phyloP scores from a whole-genome alignment of 1,140 invertebrate genomes.

The Aradophagus sp. region DNA sequence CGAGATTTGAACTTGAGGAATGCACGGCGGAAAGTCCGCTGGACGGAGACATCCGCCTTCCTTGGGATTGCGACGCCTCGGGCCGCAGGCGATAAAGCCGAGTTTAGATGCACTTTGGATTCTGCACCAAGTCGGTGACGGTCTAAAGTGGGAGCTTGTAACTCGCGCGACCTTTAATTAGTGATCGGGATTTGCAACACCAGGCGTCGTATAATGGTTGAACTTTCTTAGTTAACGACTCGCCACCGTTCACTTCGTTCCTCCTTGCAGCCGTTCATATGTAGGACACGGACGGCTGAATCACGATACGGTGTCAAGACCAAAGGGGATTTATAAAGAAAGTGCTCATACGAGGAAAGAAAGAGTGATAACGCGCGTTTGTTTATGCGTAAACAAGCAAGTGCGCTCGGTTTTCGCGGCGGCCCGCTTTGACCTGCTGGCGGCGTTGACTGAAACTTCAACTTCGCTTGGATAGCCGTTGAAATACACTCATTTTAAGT shows the following conservation, averaged over 20 bases:
- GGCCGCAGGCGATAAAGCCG: constrained; percentile 20
- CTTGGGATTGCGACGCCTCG: constrained; percentile 14
- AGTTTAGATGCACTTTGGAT: constrained; percentile 49
- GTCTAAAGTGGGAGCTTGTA: constrained; percentile 44
- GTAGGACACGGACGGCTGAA: constrained; percentile 69
- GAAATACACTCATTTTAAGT: too few species aligned
- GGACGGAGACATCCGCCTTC: constrained; percentile 28
- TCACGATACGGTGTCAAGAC: constrained; percentile 64
- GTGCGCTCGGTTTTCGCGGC: constrained; percentile 4
- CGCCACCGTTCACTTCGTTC: constrained; percentile 63
- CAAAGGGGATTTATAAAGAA: constrained; percentile 60
- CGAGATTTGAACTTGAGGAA: constrained; percentile 26
- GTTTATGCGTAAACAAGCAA: constrained; percentile 15
- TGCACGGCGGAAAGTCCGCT: constrained; percentile 11
- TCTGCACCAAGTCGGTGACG: constrained; percentile 24
- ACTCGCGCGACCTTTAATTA: constrained; percentile 55
- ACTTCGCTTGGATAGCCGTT: too few species aligned
- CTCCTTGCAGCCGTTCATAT: constrained; percentile 57
- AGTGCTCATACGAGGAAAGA: constrained; percentile 45
- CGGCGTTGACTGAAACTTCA: neutral
- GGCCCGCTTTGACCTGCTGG: neutral
- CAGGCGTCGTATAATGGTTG: constrained; percentile 34
- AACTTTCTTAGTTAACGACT: constrained; percentile 61
- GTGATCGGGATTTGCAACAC: constrained; percentile 47
- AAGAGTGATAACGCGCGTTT: constrained; percentile 30